Conservation (phyloP, 1,140 invertebrate genomes). For the Gonioctena quinquepunctata region DNA sequence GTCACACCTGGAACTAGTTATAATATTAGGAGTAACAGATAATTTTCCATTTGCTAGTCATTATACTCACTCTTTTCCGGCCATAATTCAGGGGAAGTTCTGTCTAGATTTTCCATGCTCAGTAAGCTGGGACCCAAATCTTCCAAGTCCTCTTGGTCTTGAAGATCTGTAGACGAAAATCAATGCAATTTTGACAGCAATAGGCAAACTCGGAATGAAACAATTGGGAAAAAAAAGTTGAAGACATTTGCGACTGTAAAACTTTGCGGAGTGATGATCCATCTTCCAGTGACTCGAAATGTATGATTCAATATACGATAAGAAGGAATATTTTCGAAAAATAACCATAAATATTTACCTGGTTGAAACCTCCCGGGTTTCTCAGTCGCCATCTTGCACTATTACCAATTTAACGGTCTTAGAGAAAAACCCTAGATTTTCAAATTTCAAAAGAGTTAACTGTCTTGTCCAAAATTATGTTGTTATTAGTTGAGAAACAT, state of each 20-base stretch:
- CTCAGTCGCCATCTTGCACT: constrained; percentile 52
- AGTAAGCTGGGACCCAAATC: constrained; percentile 71
- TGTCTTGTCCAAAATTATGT: not conserved
- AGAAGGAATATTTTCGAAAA: constrained; percentile 1
- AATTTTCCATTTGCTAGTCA: too few species aligned
- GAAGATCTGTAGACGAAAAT: constrained; percentile 37
- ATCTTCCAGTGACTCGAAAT: not conserved
- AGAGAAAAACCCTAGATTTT: constrained; percentile 25
- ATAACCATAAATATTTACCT: constrained; percentile 45
- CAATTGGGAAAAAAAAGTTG: not conserved
- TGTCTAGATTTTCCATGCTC: constrained; percentile 86
- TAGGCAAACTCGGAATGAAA: not conserved
- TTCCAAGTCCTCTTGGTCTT: constrained; percentile 54
- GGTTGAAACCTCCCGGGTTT: constrained; percentile 55
- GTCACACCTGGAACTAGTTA: constrained; percentile 71
- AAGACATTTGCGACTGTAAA: not conserved
- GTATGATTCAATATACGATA: not conserved
- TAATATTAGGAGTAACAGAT: constrained; percentile 25
- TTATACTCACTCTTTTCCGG: constrained; percentile 83
- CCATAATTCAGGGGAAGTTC: constrained; percentile 90
- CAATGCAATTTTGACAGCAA: constrained; percentile 38
- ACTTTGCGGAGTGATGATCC: not conserved
- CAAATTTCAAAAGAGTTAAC: not conserved
- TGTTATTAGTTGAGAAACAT: not conserved
- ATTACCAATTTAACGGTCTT: constrained; percentile 39